Conservation (phyloP, 2,113 vertebrate species). For the Varanus komodoensis region DNA sequence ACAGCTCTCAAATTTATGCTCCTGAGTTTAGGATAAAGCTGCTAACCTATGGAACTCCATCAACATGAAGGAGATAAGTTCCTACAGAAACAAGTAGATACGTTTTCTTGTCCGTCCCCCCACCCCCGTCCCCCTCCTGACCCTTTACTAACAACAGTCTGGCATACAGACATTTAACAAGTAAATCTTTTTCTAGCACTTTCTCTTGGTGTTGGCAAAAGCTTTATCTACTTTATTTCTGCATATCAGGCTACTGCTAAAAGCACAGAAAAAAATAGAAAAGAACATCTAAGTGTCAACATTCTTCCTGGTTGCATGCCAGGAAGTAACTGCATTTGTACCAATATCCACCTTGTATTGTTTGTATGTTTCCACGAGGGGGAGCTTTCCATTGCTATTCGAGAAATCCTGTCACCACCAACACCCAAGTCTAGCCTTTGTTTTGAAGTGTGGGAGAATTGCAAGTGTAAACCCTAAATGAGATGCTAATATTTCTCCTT, state of each 20-base stretch:
- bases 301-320: background rate
- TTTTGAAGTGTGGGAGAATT: conserved; percentile 34
- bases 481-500: conserved; percentile 4
- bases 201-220: background rate
- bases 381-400: conserved; percentile 3
- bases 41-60: background rate
- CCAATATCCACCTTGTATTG: too few relatives aligned
- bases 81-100: too few relatives aligned
- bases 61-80: background rate
- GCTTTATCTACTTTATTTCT: background rate
- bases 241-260: background rate
- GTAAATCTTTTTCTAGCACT: background rate
- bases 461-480: background rate
- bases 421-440: conserved; percentile 26
- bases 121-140: background rate
- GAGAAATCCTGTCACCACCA: background rate
- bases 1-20: background rate
- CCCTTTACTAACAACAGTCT: too few relatives aligned
- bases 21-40: background rate
- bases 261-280: background rate
- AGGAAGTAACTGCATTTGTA: background rate
- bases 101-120: background rate
- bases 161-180: background rate
- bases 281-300: background rate
- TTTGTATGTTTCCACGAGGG: conserved; percentile 19